phyloP scores from a whole-genome alignment of 2,797 vertebrate species.

The Falco biarmicus region DNA sequence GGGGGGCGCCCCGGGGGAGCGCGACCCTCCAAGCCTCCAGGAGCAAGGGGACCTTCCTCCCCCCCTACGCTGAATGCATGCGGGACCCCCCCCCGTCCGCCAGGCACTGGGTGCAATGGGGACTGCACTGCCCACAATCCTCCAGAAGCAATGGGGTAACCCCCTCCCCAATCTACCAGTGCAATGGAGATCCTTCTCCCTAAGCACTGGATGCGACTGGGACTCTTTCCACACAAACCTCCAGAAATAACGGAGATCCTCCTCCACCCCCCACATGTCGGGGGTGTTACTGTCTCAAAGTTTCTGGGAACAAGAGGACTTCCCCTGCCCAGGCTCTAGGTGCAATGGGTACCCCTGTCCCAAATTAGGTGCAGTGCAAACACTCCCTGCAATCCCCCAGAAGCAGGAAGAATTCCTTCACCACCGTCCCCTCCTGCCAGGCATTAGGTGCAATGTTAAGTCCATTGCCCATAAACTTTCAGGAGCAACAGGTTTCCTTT shows the following conservation, averaged over 20 bases:
- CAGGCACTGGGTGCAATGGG: neutral
- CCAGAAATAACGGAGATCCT: neutral
- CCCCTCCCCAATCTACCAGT: neutral
- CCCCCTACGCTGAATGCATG: accelerated
- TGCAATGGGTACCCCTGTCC: neutral
- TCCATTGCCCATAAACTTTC: neutral
- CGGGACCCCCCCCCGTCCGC: neutral
- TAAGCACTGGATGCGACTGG: accelerated
- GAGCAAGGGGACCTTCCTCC: accelerated
- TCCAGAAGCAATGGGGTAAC: neutral
- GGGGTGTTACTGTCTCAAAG: neutral
- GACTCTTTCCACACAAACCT: neutral
- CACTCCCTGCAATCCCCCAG: neutral
- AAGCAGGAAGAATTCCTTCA: neutral
- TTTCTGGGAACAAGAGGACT: neutral
- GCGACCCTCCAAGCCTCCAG: neutral
- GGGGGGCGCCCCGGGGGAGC: neutral
- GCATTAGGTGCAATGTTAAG: neutral
- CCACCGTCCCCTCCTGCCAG: accelerated
- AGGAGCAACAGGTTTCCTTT: neutral
- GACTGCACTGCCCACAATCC: neutral
- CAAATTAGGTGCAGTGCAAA: neutral
- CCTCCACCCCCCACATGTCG: accelerated
- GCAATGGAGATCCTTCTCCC: neutral
- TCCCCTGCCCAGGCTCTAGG: neutral